A percentile compares a stretch with the other conserved stretches of the same genome.
Conservation (phyloP, 2,113 vertebrate genomes). For the Ginglymostoma cirratum region DNA sequence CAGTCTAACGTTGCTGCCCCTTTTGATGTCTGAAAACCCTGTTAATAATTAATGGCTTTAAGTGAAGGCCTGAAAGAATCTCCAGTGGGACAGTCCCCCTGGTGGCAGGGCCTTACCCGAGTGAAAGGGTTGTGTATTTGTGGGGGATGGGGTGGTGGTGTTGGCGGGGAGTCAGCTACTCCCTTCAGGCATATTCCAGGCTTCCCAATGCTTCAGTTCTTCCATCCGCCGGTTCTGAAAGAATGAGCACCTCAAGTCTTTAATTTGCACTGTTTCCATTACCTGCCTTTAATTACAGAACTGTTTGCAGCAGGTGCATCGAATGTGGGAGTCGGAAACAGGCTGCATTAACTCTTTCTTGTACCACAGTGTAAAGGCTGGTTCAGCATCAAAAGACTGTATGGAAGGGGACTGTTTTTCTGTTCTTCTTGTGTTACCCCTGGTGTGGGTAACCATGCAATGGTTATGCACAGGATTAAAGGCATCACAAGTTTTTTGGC, state of each 20-base stretch:
- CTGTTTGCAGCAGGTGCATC: not conserved
- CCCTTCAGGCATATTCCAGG: conserved; percentile 51
- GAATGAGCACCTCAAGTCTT: conserved; percentile 2
- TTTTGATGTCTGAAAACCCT: conserved; percentile 65
- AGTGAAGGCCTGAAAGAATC: conserved; percentile 40
- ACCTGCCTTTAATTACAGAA: conserved; percentile 14
- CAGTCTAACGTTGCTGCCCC: conserved; percentile 46
- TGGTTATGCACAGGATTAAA: not conserved
- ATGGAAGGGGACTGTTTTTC: not conserved
- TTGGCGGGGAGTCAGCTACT: not conserved
- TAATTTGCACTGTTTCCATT: not conserved
- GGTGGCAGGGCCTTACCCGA: not conserved
- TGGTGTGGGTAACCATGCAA: not conserved
- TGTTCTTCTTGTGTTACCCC: not conserved
- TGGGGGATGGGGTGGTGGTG: not conserved
- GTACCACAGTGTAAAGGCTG: not conserved
- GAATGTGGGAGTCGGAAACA: not conserved
- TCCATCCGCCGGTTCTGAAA: not conserved
- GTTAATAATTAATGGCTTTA: conserved; percentile 60
- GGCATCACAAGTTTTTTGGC: not conserved
- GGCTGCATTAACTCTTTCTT: not conserved
- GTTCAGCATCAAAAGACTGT: not conserved
- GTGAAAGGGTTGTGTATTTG: too few species aligned
- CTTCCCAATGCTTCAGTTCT: conserved; percentile 31
- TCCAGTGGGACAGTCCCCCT: not conserved